A percentile compares a stretch with the other conserved stretches of the same genome.
These are phyloP conservation scores for Papilio elwesi DNA, from an alignment of 2,888 invertebrate genomes.

Conservation along the genomic window DNA sequence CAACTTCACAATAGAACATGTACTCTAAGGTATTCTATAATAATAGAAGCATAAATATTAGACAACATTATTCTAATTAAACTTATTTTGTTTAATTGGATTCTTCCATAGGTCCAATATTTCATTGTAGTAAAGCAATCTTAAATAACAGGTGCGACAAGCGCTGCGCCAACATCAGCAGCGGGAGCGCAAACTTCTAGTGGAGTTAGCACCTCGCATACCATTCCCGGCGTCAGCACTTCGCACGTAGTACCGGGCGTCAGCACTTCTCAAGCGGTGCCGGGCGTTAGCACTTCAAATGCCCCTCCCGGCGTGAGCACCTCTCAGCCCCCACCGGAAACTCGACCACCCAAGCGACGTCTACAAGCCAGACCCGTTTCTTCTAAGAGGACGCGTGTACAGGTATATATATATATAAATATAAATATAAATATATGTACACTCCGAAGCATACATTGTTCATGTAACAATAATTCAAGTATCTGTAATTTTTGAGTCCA, in stretches of 20 bases:
- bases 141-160: slow-evolving; percentile 48
- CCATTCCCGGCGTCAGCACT: slow-evolving; percentile 55
- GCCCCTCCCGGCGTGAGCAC: slow-evolving; percentile 59
- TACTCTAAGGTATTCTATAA: too few species aligned
- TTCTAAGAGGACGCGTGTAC: slow-evolving; percentile 82
- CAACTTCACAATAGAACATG: neutral
- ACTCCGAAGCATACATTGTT: too few species aligned
- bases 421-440: too few species aligned
- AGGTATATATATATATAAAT: slow-evolving; percentile 59
- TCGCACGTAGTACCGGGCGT: slow-evolving; percentile 56
- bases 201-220: slow-evolving; percentile 54
- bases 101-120: neutral
- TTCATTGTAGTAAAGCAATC: neutral
- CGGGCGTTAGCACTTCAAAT: slow-evolving; percentile 58
- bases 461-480: too few species aligned
- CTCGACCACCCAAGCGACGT: slow-evolving; percentile 71
- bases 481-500: too few species aligned
- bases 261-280: slow-evolving; percentile 49
- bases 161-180: slow-evolving; percentile 52
- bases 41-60: neutral
- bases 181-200: slow-evolving; percentile 59
- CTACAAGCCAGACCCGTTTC: slow-evolving; percentile 73
- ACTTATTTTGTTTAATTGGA: too few species aligned
- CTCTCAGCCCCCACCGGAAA: slow-evolving; percentile 68
- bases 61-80: too few species aligned